Conservation (phyloP, 2,113 vertebrate genomes). For the Scopus umbretta region DNA sequence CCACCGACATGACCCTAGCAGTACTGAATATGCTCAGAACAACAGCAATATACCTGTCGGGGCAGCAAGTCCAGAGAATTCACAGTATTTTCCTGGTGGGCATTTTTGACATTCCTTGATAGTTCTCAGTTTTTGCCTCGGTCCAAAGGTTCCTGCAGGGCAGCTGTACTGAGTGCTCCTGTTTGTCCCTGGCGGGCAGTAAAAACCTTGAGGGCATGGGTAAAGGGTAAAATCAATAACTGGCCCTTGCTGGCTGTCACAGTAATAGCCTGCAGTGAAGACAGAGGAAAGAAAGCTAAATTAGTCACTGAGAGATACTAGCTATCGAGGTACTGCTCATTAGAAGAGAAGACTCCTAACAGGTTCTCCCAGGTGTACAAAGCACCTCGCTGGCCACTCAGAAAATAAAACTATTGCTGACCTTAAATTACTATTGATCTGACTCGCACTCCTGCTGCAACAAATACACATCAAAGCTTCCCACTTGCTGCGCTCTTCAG, state of each 20-base stretch:
- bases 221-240: conserved; percentile 70
- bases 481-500: neutral
- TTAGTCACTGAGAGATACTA: neutral
- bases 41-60: conserved; percentile 78
- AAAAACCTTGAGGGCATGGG: conserved; percentile 84
- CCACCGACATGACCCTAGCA: rapidly evolving
- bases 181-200: conserved; percentile 82
- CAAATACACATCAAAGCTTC: neutral
- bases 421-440: neutral
- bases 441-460: neutral
- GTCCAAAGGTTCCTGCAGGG: conserved; percentile 82
- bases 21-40: neutral
- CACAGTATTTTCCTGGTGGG: conserved; percentile 84
- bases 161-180: conserved; percentile 78
- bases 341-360: neutral
- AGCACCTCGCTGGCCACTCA: neutral
- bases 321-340: neutral
- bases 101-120: conserved; percentile 75
- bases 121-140: conserved; percentile 53
- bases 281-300: neutral
- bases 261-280: conserved; percentile 82
- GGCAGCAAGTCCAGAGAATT: conserved; percentile 70
- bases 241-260: conserved; percentile 70
- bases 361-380: neutral
- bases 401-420: neutral